These are phyloP conservation scores for Malaclemys terrapin DNA, from an alignment of 2,113 vertebrate species.

Conservation along the genomic window DNA sequence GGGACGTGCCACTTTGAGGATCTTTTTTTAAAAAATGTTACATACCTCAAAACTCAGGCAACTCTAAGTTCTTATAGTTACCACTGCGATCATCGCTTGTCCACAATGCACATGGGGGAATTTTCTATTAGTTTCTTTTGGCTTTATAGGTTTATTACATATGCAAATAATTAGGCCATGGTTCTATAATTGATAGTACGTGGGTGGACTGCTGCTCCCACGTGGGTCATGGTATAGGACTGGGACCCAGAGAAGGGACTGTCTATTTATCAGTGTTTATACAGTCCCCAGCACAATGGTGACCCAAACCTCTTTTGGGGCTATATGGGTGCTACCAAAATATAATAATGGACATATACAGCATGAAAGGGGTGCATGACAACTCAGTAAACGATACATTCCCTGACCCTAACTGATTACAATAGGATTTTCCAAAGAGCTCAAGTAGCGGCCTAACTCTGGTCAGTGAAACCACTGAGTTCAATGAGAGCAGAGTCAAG, in stretches of 20 bases:
- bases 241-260: neutral
- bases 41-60: neutral
- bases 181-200: neutral
- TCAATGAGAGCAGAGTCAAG: neutral
- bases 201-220: neutral
- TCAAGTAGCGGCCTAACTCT: too few relatives aligned
- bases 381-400: neutral
- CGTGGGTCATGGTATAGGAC: too few relatives aligned
- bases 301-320: slow-evolving; percentile 3
- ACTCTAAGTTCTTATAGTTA: accelerated
- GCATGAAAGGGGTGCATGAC: neutral
- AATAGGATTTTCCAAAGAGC: neutral
- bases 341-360: neutral
- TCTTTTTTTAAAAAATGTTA: neutral
- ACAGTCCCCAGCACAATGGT: neutral
- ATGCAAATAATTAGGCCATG: neutral
- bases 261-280: neutral
- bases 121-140: neutral
- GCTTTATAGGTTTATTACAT: neutral
- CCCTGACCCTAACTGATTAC: neutral
- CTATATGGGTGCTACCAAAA: slow-evolving; percentile 2
- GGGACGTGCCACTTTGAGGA: too few relatives aligned
- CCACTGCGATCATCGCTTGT: neutral
- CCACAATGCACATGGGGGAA: neutral
- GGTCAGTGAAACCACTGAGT: too few relatives aligned